Evolutionary conservation across 2,797 vertebrate genomes (phyloP).

Genomic region (Lagocephalus sceleratus): DNA sequence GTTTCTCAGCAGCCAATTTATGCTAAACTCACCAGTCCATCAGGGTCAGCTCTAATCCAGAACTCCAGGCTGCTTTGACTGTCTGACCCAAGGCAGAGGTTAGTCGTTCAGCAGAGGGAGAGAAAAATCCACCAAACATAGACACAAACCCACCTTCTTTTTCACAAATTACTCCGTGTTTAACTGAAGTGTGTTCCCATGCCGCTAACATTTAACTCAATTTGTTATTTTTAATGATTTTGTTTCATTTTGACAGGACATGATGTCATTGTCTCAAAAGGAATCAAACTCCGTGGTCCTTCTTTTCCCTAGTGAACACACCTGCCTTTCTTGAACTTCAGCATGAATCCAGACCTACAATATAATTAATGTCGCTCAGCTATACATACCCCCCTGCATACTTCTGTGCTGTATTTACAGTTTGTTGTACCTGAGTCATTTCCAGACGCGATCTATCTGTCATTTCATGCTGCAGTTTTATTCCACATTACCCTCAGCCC

Average conservation of each 20-base stretch:
- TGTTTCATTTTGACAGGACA: slow-evolving; percentile 63
- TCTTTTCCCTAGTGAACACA: slow-evolving; percentile 35
- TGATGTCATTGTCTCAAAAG: slow-evolving; percentile 61
- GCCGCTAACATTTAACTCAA: slow-evolving; percentile 47
- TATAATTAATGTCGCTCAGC: slow-evolving; percentile 12
- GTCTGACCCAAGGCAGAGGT: no score
- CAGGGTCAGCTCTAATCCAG: no score
- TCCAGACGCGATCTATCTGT: slow-evolving; percentile 42
- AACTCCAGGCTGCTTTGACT: no score
- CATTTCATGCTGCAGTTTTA: slow-evolving; percentile 50
- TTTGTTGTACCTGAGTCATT: slow-evolving; percentile 47
- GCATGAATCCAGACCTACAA: slow-evolving; percentile 5
- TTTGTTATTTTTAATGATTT: slow-evolving; percentile 67
- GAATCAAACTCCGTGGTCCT: slow-evolving; percentile 32
- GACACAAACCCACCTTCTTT: slow-evolving; percentile 25
- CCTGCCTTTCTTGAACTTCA: slow-evolving; percentile 31
- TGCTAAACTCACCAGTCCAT: no score
- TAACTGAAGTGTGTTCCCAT: slow-evolving; percentile 38
- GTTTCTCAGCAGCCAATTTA: no score
- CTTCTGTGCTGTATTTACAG: slow-evolving; percentile 19
- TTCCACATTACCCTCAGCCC: slow-evolving; percentile 62
- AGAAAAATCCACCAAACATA: slow-evolving; percentile 34
- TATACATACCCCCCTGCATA: slow-evolving; percentile 7
- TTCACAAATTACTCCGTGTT: slow-evolving; percentile 37
- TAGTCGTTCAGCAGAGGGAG: not conserved